A percentile compares a stretch with the other conserved stretches of the same genome.
These are phyloP conservation scores for Hyposmocoma kahamanoa DNA, from an alignment of 1,140 invertebrate species.

Conservation along the genomic window DNA sequence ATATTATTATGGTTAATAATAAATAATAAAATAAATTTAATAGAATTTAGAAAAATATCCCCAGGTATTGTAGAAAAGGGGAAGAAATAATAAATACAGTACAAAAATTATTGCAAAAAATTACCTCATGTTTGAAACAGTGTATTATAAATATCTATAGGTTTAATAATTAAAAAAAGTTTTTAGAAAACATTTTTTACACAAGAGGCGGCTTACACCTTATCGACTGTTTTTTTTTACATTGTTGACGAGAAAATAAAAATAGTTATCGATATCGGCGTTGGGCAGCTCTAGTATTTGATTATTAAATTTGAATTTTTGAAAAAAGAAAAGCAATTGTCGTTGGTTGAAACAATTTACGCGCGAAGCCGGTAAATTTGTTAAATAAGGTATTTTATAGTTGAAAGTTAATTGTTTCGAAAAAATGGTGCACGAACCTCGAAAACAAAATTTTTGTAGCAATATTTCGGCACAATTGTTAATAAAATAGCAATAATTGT, in stretches of 20 bases:
- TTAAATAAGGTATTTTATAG: no score
- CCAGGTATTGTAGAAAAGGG: neutral
- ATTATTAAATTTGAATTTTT: no score
- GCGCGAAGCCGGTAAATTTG: no score
- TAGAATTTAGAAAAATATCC: no score
- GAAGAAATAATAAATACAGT: neutral
- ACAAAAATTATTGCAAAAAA: conserved; percentile 1
- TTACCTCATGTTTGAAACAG: conserved; percentile 2
- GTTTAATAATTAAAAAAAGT: neutral
- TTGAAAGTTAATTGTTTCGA: no score
- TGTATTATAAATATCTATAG: neutral
- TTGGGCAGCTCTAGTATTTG: no score
- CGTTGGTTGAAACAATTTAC: no score
- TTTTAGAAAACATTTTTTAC: neutral
- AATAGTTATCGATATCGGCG: no score
- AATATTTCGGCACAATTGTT: neutral
- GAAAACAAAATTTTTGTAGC: neutral
- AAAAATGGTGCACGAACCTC: neutral
- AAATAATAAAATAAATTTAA: conserved; percentile 15
- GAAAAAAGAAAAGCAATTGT: no score
- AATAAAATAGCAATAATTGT: neutral
- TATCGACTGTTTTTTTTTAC: no score
- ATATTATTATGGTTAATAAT: conserved; percentile 43
- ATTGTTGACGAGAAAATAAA: no score
- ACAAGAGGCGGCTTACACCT: neutral